These are phyloP conservation scores for Coelopa pilipes DNA, from an alignment of 2,888 invertebrate species.

Conservation along the genomic window DNA sequence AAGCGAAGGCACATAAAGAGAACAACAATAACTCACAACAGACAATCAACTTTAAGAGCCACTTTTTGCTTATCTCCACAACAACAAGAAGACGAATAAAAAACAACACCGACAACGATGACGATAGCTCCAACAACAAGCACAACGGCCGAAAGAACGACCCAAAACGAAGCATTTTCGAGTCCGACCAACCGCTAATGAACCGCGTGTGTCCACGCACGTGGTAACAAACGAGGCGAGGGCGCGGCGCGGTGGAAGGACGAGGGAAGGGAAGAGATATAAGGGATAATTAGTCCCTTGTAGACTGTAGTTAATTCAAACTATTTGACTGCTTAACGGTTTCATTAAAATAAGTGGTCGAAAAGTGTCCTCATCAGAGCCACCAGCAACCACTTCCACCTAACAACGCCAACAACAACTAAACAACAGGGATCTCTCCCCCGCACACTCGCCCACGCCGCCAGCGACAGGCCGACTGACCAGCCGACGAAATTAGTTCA, in stretches of 20 bases:
- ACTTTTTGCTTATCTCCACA: slow-evolving; percentile 38
- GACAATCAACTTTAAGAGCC: slow-evolving; percentile 43
- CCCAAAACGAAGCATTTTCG: slow-evolving; percentile 25
- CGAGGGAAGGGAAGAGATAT: neutral
- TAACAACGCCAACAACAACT: neutral
- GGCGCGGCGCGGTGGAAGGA: neutral
- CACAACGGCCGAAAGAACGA: slow-evolving; percentile 13
- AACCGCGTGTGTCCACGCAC: slow-evolving; percentile 24
- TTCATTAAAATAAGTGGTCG: slow-evolving; percentile 55
- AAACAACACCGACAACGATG: neutral
- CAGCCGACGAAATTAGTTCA: too few relatives aligned
- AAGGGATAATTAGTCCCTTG: slow-evolving; percentile 35
- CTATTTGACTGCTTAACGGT: slow-evolving; percentile 53
- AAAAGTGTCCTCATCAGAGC: slow-evolving; percentile 32
- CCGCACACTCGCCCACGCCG: slow-evolving; percentile 7
- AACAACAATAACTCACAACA: neutral
- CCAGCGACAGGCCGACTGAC: too few relatives aligned
- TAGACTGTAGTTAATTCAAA: slow-evolving; percentile 35
- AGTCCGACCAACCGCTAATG: slow-evolving; percentile 34
- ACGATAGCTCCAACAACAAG: neutral
- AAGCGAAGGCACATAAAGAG: neutral
- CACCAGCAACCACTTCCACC: slow-evolving; percentile 2
- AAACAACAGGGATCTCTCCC: slow-evolving; percentile 32
- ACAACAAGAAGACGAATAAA: slow-evolving; percentile 7
- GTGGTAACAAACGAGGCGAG: slow-evolving; percentile 18